Base-by-base conservation (phyloP, 2,797 vertebrate genomes). In the Tauraco hartlaubi region DNA sequence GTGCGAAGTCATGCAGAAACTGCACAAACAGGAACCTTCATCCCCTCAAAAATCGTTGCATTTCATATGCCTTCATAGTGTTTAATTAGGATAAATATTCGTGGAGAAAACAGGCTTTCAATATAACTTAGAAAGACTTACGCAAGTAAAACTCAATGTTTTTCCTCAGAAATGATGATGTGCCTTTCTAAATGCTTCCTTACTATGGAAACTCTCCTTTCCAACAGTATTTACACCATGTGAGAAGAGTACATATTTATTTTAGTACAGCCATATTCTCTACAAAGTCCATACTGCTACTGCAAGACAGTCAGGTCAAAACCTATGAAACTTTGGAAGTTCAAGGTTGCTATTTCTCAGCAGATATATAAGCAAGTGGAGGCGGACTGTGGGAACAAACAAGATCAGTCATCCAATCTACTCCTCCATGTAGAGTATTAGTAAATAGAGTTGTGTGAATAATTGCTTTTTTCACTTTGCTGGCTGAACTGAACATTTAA, bases 331-430 rank as follows among this genome's bases (percentile, higher is more conserved):
- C 26, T 48, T 44, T 56, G 35, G 52, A 51, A 93, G 44, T 19
- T 46, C 58, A n/a, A 54, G 44, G 63, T 71, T 82, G 37, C 6
- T 33, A 3, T 69, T 92, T 74, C 56, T 88, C 67, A 64, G 76
- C 43, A 79, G 37, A 64, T 58, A 35, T 5, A 21, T 73, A 28
- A 69, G 44, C 25, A 81, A 93, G 44, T 54, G 63, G 41, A 88
- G 79, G 44, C 0, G 0, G 52, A 29, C 16, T 67, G 49, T 61
- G 67, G 74, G 85, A 93, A 82, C 71, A 96, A 92, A 95, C 80
- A 88, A 85, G 69, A 87, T 95, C 92, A 88, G 83, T 94, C 76
- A 93, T 61, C 67, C 71, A 88, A 79, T 63, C 59, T 86, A 79
- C 79, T 88, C 77, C 71, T 92, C 85, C 83, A 86, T 37, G 46